Conservation (phyloP, 1,140 invertebrate species). For the Micrasema minimum region DNA sequence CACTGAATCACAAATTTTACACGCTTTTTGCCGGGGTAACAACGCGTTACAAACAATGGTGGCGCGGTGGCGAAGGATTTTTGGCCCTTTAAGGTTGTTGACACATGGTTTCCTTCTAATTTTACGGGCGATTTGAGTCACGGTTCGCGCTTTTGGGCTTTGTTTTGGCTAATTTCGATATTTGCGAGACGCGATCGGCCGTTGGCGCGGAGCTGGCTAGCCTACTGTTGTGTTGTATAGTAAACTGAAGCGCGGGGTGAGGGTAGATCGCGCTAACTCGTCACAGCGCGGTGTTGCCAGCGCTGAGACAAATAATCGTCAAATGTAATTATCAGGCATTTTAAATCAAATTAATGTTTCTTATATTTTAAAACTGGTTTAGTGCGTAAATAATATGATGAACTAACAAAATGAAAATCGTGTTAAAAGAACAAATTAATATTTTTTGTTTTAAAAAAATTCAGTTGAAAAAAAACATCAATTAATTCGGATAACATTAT, state of each 20-base stretch:
- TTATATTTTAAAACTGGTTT: too few relatives aligned
- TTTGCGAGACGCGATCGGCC: conserved; percentile 1
- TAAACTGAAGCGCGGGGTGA: neutral
- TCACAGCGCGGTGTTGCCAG: neutral
- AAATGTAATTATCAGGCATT: too few relatives aligned
- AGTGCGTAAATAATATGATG: too few relatives aligned
- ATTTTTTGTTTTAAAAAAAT: too few relatives aligned
- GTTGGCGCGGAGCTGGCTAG: conserved; percentile 29
- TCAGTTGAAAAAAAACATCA: too few relatives aligned
- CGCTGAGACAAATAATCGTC: neutral
- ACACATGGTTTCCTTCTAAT: neutral
- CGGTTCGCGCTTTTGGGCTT: neutral
- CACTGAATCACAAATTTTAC: neutral
- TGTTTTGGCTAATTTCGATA: neutral
- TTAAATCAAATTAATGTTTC: too few relatives aligned
- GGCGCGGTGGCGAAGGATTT: neutral
- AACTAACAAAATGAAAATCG: too few relatives aligned
- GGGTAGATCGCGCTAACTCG: neutral
- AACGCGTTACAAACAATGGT: neutral
- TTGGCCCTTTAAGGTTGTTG: neutral
- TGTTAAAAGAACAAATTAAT: too few relatives aligned
- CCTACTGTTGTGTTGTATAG: conserved; percentile 21
- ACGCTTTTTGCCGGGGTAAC: neutral
- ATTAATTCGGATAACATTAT: too few relatives aligned
- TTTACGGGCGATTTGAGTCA: neutral